Conservation (phyloP, 2,797 vertebrate genomes). For the Sebastes diploproa region DNA sequence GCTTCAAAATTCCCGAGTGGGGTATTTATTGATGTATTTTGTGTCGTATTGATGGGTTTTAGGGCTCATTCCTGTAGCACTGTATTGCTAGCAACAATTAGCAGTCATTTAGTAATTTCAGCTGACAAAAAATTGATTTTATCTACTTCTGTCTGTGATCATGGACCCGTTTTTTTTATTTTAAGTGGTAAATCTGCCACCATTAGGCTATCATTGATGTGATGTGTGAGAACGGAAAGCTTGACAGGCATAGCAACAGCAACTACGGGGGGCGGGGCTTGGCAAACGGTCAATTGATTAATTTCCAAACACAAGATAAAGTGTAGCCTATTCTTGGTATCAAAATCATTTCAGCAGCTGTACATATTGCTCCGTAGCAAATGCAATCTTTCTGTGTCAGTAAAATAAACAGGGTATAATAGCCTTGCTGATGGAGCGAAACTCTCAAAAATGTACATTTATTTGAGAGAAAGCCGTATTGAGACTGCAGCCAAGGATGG, state of each 20-base stretch:
- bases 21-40: not conserved
- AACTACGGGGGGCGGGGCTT: not conserved
- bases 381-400: not conserved
- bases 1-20: too few relatives aligned
- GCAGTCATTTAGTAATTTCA: not conserved
- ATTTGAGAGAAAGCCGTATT: slow-evolving; percentile 1
- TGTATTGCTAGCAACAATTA: too few relatives aligned
- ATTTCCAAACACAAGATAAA: not conserved
- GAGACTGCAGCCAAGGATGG: slow-evolving; percentile 9
- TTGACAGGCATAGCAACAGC: not conserved
- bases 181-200: not conserved
- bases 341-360: not conserved
- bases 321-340: not conserved
- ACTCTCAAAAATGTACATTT: not conserved
- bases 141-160: not conserved
- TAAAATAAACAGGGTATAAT: slow-evolving; percentile 1
- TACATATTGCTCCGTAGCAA: not conserved
- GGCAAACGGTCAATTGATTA: not conserved
- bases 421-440: not conserved
- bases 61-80: too few relatives aligned
- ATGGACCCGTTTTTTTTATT: not conserved
- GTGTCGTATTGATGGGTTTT: not conserved
- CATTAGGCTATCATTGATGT: not conserved
- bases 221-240: not conserved
- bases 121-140: not conserved